Evolutionary conservation across 1,140 invertebrate species (phyloP).

Genomic region (Semibalanus balanoides): DNA sequence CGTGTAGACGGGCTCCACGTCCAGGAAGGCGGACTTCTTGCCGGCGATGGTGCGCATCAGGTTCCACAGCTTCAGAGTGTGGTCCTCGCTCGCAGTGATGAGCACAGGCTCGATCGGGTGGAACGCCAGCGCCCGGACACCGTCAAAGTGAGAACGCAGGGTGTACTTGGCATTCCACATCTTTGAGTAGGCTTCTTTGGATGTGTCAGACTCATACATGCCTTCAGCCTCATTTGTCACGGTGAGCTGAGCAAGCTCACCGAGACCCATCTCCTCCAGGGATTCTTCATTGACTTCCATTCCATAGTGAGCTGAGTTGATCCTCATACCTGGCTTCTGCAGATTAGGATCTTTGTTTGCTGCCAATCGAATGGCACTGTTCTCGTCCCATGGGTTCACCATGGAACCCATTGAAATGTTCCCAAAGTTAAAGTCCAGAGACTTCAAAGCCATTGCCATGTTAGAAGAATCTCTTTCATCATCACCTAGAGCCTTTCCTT

Average conservation of each 20-base stretch:
- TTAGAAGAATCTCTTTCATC: background rate
- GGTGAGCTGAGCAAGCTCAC: constrained; percentile 88
- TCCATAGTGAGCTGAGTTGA: background rate
- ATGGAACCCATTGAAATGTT: background rate
- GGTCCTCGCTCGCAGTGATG: constrained; percentile 96
- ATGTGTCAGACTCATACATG: constrained; percentile 68
- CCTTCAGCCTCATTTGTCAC: constrained; percentile 92
- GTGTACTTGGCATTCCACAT: constrained; percentile 98
- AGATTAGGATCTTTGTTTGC: background rate
- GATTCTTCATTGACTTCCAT: constrained; percentile 43
- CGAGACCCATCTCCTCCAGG: constrained; percentile 68
- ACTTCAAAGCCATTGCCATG: background rate
- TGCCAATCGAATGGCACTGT: background rate
- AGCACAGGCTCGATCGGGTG: constrained; percentile 93
- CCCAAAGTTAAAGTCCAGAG: background rate
- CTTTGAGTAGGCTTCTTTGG: constrained; percentile 87
- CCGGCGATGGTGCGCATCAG: constrained; percentile 91
- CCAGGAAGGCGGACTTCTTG: constrained; percentile 88
- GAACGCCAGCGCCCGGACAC: constrained; percentile 89
- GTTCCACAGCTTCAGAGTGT: constrained; percentile 98
- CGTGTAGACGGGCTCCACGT: constrained; percentile 96
- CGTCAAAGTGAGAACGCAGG: constrained; percentile 92
- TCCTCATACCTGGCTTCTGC: background rate
- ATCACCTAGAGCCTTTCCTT: background rate
- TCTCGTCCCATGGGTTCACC: background rate